Percentiles rank a stretch among this genome's conserved stretches.
Conservation (phyloP, 2,888 invertebrate species). For the Lepeophtheirus nordmannii region DNA sequence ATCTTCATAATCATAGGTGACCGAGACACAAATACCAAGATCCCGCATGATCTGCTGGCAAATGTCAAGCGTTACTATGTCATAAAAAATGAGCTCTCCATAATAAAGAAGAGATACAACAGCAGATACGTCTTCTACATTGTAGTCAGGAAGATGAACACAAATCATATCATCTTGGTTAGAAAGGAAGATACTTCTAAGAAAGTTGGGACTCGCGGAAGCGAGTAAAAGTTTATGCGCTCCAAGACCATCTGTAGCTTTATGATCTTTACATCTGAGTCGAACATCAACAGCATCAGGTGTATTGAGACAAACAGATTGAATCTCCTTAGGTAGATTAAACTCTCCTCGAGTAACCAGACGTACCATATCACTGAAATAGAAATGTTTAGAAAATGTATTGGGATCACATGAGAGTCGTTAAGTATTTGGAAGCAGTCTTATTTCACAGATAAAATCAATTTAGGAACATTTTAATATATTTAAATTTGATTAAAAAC, state of each 20-base stretch:
- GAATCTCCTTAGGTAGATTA: not conserved
- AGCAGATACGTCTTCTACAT: not conserved
- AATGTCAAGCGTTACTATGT: not conserved
- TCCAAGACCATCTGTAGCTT: conserved; percentile 6
- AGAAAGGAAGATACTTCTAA: not conserved
- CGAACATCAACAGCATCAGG: conserved; percentile 10
- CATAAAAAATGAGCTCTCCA: conserved; percentile 8
- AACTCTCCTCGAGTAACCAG: not conserved
- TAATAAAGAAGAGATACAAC: conserved; percentile 16
- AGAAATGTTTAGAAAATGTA: too few species aligned
- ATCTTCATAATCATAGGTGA: conserved; percentile 6
- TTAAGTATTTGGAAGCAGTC: too few species aligned
- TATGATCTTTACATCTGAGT: conserved; percentile 12
- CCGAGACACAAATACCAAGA: not conserved
- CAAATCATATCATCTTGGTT: conserved; percentile 3
- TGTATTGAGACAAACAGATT: not conserved
- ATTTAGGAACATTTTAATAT: too few species aligned
- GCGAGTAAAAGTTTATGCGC: conserved; percentile 8
- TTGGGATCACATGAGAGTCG: too few species aligned
- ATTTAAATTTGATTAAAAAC: too few species aligned
- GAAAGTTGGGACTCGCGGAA: conserved; percentile 10
- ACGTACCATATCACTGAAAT: conserved; percentile 4
- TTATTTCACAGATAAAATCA: too few species aligned
- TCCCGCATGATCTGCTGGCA: conserved; percentile 11
- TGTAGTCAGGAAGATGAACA: conserved; percentile 14